A percentile compares a stretch with the other conserved stretches of the same genome.
These are phyloP conservation scores for Plebejus melissa DNA, from an alignment of 2,888 invertebrate species.

Conservation along the genomic window DNA sequence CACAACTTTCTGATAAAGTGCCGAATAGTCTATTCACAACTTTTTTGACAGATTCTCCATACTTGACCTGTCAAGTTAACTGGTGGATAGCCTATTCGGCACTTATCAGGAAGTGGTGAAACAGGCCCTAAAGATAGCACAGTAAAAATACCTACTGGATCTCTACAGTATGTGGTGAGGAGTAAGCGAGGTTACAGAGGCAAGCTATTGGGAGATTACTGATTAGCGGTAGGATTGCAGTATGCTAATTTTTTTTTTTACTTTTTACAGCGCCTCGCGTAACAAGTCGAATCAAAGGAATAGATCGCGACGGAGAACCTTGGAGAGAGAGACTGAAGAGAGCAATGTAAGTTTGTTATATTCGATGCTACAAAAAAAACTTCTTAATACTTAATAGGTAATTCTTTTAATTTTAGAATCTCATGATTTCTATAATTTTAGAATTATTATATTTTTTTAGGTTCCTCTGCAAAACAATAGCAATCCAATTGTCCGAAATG, in stretches of 20 bases:
- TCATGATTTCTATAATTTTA: neutral
- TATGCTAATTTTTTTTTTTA: neutral
- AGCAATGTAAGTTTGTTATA: conserved; percentile 48
- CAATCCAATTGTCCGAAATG: conserved; percentile 55
- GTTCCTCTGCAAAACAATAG: conserved; percentile 50
- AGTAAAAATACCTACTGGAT: too few relatives aligned
- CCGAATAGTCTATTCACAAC: too few relatives aligned
- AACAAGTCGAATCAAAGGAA: conserved; percentile 69
- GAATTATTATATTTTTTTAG: conserved; percentile 40
- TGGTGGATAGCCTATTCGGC: too few relatives aligned
- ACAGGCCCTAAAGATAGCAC: neutral
- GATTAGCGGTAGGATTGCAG: neutral
- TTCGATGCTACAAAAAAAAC: neutral
- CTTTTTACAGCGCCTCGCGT: conserved; percentile 54
- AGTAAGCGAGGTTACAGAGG: too few relatives aligned
- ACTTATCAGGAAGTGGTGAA: neutral
- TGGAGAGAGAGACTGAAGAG: conserved; percentile 61
- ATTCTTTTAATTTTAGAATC: neutral
- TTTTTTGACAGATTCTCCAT: too few relatives aligned
- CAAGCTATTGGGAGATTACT: too few relatives aligned
- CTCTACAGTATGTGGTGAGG: too few relatives aligned
- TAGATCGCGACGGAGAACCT: conserved; percentile 56
- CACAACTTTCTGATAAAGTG: too few relatives aligned
- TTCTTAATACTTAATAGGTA: neutral
- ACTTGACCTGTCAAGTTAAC: too few relatives aligned